Percentiles rank a stretch among this genome's conserved stretches.
These are phyloP conservation scores for Lasioglossum lativentre DNA, from an alignment of 2,888 invertebrate genomes.

Conservation along the genomic window DNA sequence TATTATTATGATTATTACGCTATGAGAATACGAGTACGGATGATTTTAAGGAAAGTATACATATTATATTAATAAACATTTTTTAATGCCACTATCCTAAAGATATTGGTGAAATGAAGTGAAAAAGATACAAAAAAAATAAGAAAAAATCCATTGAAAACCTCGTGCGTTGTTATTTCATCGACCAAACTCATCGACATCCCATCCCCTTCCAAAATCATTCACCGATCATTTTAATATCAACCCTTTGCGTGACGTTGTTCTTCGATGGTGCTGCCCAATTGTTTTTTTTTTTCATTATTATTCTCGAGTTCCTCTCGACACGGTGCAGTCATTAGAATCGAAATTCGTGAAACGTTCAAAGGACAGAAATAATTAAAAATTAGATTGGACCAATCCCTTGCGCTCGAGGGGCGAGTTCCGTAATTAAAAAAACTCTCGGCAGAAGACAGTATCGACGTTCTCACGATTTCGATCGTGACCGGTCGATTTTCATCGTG, in stretches of 20 bases:
- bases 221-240: not conserved
- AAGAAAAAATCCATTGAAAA: slow-evolving; percentile 37
- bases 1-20: slow-evolving; percentile 80
- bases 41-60: slow-evolving; percentile 85
- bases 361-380: not conserved
- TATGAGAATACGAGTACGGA: slow-evolving; percentile 83
- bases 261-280: not conserved
- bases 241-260: not conserved
- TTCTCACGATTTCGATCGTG: slow-evolving; percentile 3
- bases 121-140: slow-evolving; percentile 64
- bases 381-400: not conserved
- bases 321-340: not conserved
- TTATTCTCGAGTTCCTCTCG: too few species aligned
- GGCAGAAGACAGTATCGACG: not conserved
- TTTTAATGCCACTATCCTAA: slow-evolving; percentile 83
- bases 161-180: slow-evolving; percentile 22
- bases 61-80: slow-evolving; percentile 83
- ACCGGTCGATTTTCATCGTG: not conserved
- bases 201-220: not conserved
- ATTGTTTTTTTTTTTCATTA: not conserved
- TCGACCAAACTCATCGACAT: too few species aligned
- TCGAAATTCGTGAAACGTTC: not conserved
- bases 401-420: not conserved
- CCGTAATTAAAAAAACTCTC: not conserved
- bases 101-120: slow-evolving; percentile 82